These are phyloP conservation scores for Hassar affinis DNA, from an alignment of 2,113 vertebrate genomes.

Conservation along the genomic window DNA sequence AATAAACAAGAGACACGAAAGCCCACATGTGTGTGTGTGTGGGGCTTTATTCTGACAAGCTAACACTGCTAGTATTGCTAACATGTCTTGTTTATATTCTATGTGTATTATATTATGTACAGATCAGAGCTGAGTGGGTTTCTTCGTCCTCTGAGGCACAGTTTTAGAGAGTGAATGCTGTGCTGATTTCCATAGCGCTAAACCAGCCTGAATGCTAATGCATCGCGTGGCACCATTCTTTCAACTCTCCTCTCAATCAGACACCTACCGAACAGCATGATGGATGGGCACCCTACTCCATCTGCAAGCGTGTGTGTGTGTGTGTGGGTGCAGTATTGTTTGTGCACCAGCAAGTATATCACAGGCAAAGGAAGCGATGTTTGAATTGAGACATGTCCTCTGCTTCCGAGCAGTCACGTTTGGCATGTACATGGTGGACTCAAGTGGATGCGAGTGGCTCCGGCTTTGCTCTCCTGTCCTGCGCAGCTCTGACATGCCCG, in stretches of 20 bases:
- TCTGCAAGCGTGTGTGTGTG: neutral
- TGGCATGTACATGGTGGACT: conserved; percentile 9
- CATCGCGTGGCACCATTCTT: conserved; percentile 25
- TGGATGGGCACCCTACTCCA: conserved; percentile 40
- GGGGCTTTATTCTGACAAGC: neutral
- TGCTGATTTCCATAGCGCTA: conserved; percentile 38
- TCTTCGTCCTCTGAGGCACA: conserved; percentile 11
- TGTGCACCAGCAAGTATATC: conserved; percentile 10
- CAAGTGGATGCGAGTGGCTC: conserved; percentile 1
- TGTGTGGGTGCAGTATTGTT: conserved; percentile 24
- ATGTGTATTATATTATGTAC: neutral
- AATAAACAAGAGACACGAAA: neutral
- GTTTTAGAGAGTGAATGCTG: conserved; percentile 22
- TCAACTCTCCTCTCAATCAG: conserved; percentile 32
- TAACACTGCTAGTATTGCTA: conserved; percentile 2
- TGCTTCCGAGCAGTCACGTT: conserved; percentile 14
- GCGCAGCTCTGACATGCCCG: conserved; percentile 36
- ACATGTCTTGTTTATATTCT: conserved; percentile 27
- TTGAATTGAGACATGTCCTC: conserved; percentile 27
- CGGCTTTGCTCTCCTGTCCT: conserved; percentile 27
- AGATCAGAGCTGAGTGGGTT: conserved; percentile 32
- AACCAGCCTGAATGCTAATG: conserved; percentile 43
- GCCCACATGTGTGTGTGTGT: neutral
- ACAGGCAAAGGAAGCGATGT: neutral
- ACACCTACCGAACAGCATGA: conserved; percentile 34